Conservation (phyloP, 2,113 vertebrate species). For the Menura novaehollandiae region DNA sequence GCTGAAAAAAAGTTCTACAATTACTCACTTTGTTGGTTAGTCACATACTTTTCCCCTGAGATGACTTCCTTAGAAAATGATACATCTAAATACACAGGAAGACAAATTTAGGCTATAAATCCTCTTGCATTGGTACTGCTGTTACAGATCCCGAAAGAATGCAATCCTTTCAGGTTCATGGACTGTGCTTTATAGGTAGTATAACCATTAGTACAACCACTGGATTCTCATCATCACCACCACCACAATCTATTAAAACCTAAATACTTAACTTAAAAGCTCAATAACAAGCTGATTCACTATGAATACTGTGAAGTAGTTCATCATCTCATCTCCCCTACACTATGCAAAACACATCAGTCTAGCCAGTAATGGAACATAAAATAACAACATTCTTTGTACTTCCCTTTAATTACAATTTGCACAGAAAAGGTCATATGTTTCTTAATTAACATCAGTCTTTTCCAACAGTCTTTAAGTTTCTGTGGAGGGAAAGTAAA, state of each 20-base stretch:
- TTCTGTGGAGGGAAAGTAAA: not conserved
- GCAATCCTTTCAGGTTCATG: not conserved
- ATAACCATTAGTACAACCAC: not conserved
- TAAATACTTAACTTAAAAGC: not conserved
- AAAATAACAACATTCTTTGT: not conserved
- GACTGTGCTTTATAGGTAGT: not conserved
- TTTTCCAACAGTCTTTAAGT: not conserved
- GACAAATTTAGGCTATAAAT: not conserved
- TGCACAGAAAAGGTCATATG: rapidly evolving
- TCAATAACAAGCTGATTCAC: not conserved
- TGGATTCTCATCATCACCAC: not conserved
- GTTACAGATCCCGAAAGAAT: not conserved
- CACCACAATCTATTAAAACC: not conserved
- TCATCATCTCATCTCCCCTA: not conserved
- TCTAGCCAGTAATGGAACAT: not conserved
- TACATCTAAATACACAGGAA: not conserved
- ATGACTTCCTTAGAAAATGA: not conserved
- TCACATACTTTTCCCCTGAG: not conserved
- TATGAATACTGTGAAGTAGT: not conserved
- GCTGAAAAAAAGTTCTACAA: not conserved
- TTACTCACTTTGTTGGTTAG: not conserved
- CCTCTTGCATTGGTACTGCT: not conserved
- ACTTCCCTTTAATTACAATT: not conserved
- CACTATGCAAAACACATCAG: not conserved
- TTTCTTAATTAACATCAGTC: not conserved